Conservation (phyloP, 1,140 invertebrate genomes). For the Chironomus striatipennis region DNA sequence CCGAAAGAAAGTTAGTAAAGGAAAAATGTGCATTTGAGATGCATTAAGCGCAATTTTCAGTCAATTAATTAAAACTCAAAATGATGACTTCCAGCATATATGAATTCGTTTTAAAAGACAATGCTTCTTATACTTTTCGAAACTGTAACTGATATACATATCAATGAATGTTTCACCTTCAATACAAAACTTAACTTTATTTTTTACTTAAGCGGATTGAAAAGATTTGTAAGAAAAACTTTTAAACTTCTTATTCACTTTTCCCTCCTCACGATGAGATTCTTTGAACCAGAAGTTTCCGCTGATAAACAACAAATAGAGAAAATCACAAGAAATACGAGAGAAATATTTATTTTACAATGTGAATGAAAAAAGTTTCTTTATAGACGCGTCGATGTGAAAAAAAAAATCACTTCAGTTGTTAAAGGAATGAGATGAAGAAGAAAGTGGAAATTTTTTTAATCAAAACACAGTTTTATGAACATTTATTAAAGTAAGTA, state of each 20-base stretch:
- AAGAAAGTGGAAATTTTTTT: not conserved
- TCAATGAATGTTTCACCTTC: no score
- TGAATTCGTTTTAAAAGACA: no score
- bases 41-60: no score
- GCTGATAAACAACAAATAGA: constrained; percentile 6
- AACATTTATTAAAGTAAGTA: no score
- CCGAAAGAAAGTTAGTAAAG: no score
- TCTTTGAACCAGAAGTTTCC: constrained; percentile 1
- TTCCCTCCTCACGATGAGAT: not conserved
- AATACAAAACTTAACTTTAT: no score
- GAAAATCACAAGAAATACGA: not conserved
- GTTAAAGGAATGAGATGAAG: not conserved
- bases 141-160: no score
- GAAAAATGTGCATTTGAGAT: no score
- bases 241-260: not conserved
- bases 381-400: not conserved
- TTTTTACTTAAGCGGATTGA: not conserved
- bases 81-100: no score
- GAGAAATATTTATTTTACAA: not conserved
- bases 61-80: no score
- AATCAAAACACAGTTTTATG: constrained; percentile 2
- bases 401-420: constrained; percentile 18
- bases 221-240: not conserved
- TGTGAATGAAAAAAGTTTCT: constrained; percentile 11
- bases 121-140: no score